Conservation (phyloP, 2,113 vertebrate genomes). For the human region GRCh38 chr13:106127501-106128000, state of each 20-base stretch:
- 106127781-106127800: not conserved
- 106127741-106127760: not conserved
- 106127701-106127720: not conserved
- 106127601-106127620: not conserved
- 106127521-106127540: not conserved
- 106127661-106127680: not conserved
- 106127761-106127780: not conserved
- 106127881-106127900: not conserved
- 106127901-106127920: not conserved
- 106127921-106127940: not conserved
- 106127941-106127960: not conserved
- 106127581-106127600: too few relatives aligned
- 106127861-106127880: not conserved
- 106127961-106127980: not conserved
- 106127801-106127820: too few relatives aligned
- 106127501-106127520: too few relatives aligned
- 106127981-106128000: not conserved
- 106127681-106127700: not conserved
- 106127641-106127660: not conserved
- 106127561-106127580: too few relatives aligned
- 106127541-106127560: not conserved
- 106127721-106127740: not conserved
- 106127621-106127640: not conserved
- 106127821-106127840: too few relatives aligned
- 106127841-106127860: not conserved